Evolutionary conservation across 64 coral and sea anemone genomes (phyloP).

Genomic region (Porites lutea): DNA sequence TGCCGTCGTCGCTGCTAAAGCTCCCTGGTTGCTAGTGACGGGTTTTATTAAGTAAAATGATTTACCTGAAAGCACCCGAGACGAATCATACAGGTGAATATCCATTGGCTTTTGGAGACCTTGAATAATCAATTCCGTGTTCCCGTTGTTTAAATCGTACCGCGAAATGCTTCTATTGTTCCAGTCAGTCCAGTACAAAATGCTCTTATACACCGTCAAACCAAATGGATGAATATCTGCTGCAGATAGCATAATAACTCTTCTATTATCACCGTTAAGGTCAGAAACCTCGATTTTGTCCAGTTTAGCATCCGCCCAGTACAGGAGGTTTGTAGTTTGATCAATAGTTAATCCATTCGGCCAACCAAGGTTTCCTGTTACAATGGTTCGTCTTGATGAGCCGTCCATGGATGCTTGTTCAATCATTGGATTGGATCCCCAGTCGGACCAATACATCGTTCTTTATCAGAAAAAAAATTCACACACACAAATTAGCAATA

Average conservation of each 20-base stretch:
- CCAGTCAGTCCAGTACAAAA: slow-evolving; percentile 77
- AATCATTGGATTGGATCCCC: slow-evolving; percentile 74
- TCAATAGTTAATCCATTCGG: slow-evolving; percentile 83
- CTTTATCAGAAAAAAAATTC: not conserved
- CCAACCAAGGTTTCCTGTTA: slow-evolving; percentile 72
- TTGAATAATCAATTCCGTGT: not conserved
- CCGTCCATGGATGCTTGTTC: slow-evolving; percentile 74
- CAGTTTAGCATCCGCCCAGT: slow-evolving; percentile 78
- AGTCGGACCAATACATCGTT: slow-evolving; percentile 78
- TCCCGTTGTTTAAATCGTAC: not conserved
- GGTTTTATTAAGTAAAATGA: too few relatives aligned
- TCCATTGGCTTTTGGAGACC: slow-evolving; percentile 45
- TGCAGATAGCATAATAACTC: not conserved
- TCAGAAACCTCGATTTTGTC: slow-evolving; percentile 75
- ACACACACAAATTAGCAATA: too few relatives aligned
- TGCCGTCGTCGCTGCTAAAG: too few relatives aligned
- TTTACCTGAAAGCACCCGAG: slow-evolving; percentile 16
- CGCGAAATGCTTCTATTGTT: slow-evolving; percentile 21
- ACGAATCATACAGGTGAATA: slow-evolving; percentile 59
- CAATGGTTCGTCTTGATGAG: slow-evolving; percentile 40
- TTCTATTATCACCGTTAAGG: slow-evolving; percentile 15
- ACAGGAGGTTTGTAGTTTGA: slow-evolving; percentile 40
- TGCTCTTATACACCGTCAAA: slow-evolving; percentile 26
- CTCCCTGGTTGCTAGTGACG: too few relatives aligned
- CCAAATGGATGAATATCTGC: slow-evolving; percentile 65